Conservation (phyloP, 2,797 vertebrate genomes). For the Gobio occitaniae region DNA sequence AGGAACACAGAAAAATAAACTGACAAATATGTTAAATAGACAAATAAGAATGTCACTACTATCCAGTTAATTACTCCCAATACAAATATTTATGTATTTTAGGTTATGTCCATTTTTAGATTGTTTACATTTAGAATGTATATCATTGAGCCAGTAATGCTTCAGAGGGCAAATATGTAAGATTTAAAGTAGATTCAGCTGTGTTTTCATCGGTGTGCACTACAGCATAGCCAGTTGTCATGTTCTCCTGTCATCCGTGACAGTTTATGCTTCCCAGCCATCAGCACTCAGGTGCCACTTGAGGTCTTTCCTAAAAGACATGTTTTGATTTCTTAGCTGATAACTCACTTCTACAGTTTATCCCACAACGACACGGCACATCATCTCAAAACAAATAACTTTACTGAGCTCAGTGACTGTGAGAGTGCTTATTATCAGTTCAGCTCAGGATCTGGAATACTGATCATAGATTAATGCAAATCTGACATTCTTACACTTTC, state of each 20-base stretch:
- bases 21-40: not conserved
- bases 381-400: not conserved
- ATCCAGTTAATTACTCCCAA: not conserved
- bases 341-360: conserved; percentile 38
- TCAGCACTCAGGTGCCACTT: conserved; percentile 50
- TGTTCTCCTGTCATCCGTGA: conserved; percentile 59
- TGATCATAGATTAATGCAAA: not conserved
- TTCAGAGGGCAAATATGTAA: not conserved
- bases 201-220: not conserved
- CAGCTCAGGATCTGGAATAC: not conserved
- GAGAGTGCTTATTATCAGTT: not conserved
- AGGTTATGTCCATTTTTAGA: not conserved
- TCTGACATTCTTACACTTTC: not conserved
- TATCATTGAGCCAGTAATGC: too few species aligned
- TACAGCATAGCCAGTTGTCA: conserved; percentile 22
- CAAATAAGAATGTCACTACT: not conserved
- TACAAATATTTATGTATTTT: not conserved
- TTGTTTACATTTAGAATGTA: not conserved
- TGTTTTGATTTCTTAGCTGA: conserved; percentile 47
- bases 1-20: not conserved
- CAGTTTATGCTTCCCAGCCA: conserved; percentile 50
- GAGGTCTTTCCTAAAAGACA: conserved; percentile 56
- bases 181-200: not conserved
- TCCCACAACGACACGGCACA: not conserved
- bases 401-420: conserved; percentile 29